These are phyloP conservation scores for Ectropis crepuscularia DNA, from an alignment of 2,888 invertebrate species.

Conservation along the genomic window DNA sequence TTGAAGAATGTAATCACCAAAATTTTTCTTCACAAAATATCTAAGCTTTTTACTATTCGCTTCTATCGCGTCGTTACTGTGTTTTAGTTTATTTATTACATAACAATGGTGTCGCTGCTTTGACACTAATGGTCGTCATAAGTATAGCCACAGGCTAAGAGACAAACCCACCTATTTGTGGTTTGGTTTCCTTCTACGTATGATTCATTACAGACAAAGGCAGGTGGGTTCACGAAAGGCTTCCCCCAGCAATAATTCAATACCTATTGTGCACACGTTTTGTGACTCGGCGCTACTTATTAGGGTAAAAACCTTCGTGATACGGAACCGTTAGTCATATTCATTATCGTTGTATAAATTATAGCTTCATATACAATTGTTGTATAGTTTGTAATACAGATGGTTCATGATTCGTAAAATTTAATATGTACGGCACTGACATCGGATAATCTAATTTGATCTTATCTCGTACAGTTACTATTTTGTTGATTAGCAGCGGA, in stretches of 20 bases:
- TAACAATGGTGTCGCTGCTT: not conserved
- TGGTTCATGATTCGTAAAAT: conserved; percentile 68
- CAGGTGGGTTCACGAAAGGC: conserved; percentile 47
- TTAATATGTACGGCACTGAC: conserved; percentile 55
- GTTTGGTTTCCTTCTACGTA: conserved; percentile 34
- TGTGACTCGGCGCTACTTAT: conserved; percentile 66
- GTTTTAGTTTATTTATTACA: too few species aligned
- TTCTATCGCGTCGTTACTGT: too few species aligned
- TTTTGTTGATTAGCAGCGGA: conserved; percentile 36
- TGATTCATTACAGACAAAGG: conserved; percentile 50
- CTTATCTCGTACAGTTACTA: conserved; percentile 45
- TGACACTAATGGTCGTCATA: not conserved
- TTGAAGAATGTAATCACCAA: too few species aligned
- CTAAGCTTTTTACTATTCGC: too few species aligned
- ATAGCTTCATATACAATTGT: conserved; percentile 74
- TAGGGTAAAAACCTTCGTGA: conserved; percentile 77
- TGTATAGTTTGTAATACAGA: conserved; percentile 61
- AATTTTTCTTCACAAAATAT: too few species aligned
- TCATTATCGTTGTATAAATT: conserved; percentile 79
- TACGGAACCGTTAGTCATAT: conserved; percentile 74
- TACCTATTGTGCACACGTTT: conserved; percentile 66
- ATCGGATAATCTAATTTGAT: conserved; percentile 56
- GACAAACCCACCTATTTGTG: conserved; percentile 1
- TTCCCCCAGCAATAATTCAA: conserved; percentile 63
- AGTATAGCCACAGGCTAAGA: not conserved